Conservation (phyloP, 1,140 invertebrate genomes). For the Musca vetustissima region DNA sequence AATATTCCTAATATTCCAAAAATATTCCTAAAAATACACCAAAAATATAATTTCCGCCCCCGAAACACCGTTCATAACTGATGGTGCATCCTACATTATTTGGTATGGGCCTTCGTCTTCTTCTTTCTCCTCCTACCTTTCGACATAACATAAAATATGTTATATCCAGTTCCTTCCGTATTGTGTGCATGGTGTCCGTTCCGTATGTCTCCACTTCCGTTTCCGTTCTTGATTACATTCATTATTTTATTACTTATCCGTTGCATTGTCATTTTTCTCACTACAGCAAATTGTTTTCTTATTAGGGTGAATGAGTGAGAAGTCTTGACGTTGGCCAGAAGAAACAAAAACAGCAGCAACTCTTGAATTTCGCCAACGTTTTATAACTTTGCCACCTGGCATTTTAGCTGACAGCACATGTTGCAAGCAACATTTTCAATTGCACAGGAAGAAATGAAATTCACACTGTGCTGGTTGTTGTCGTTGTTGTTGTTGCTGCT, state of each 20-base stretch:
- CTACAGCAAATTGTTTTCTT: neutral
- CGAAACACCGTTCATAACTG: too few species aligned
- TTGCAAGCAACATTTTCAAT: slow-evolving; percentile 2
- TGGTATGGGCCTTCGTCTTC: too few species aligned
- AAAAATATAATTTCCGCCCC: too few species aligned
- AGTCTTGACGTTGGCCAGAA: too few species aligned
- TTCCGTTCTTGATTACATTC: slow-evolving; percentile 25
- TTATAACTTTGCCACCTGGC: slow-evolving; percentile 18
- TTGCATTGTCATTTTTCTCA: slow-evolving; percentile 14
- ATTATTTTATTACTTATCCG: slow-evolving; percentile 22
- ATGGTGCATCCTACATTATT: too few species aligned
- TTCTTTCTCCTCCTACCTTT: too few species aligned
- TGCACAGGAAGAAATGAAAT: neutral
- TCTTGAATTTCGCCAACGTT: neutral
- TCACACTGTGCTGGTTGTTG: neutral
- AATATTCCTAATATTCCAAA: too few species aligned
- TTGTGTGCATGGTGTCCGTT: slow-evolving; percentile 15
- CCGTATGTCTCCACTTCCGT: slow-evolving; percentile 24
- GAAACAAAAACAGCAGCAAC: too few species aligned
- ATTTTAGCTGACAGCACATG: slow-evolving; percentile 6
- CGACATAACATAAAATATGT: neutral
- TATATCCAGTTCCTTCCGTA: slow-evolving; percentile 12
- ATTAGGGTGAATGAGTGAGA: neutral
- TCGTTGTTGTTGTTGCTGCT: neutral
- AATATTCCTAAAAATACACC: too few species aligned